Conservation (phyloP, 2,113 vertebrate species). For the Trogon melanurus region DNA sequence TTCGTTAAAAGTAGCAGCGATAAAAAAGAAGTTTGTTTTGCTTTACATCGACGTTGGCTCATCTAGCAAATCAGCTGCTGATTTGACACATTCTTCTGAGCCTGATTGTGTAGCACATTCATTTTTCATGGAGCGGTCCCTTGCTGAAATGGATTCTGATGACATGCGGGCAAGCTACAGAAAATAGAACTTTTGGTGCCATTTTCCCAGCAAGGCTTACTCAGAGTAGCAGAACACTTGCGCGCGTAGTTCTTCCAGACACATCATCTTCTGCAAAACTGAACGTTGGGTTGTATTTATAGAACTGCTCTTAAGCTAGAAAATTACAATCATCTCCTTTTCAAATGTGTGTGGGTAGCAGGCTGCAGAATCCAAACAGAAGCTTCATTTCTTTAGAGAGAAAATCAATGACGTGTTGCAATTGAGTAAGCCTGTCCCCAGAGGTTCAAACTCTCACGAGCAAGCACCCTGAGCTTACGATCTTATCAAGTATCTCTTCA, state of each 20-base stretch:
- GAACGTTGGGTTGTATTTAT: conserved; percentile 52
- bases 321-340: conserved; percentile 64
- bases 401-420: conserved; percentile 34
- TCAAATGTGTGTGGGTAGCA: conserved; percentile 41
- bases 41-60: not conserved
- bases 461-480: conserved; percentile 10
- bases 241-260: conserved; percentile 3
- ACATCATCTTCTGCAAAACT: conserved; percentile 1
- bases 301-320: conserved; percentile 46
- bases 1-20: not conserved
- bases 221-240: conserved; percentile 11
- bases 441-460: conserved; percentile 7
- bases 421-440: not conserved
- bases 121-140: not conserved
- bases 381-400: conserved; percentile 29
- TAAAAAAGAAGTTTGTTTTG: not conserved
- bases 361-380: conserved; percentile 28
- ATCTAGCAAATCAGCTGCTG: not conserved
- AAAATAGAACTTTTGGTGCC: not conserved
- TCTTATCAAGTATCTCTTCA: not conserved
- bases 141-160: not conserved
- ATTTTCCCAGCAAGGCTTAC: conserved; percentile 37
- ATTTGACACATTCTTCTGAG: not conserved
- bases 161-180: not conserved
- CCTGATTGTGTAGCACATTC: not conserved